Conservation (phyloP, 1,140 invertebrate species). For the Spodoptera frugiperda region DNA sequence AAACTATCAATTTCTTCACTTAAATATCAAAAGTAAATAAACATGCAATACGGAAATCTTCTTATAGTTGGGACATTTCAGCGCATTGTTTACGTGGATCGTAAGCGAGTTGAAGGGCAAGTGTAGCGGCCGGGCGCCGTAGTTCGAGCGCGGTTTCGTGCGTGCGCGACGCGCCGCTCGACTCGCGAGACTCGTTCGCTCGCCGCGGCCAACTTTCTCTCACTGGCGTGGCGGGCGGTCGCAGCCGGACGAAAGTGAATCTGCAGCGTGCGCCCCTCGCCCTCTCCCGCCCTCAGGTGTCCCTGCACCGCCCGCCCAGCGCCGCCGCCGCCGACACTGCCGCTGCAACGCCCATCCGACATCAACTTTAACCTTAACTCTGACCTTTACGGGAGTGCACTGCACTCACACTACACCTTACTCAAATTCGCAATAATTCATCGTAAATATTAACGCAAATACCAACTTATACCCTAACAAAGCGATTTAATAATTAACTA, state of each 20-base stretch:
- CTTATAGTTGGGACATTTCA: conserved; percentile 56
- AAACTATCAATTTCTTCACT: conserved; percentile 55
- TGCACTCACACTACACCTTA: conserved; percentile 68
- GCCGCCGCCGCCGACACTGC: conserved; percentile 55
- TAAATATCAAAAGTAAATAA: conserved; percentile 48
- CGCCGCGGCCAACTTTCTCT: conserved; percentile 84
- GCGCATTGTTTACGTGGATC: conserved; percentile 57
- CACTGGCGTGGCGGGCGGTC: conserved; percentile 79
- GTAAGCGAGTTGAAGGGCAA: conserved; percentile 58
- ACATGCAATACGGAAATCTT: conserved; percentile 61
- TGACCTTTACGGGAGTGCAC: conserved; percentile 82
- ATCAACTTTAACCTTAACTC: conserved; percentile 84
- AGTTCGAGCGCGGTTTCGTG: conserved; percentile 67
- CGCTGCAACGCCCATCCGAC: conserved; percentile 72
- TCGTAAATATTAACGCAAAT: conserved; percentile 10
- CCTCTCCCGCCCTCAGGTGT: conserved; percentile 74
- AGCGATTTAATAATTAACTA: neutral
- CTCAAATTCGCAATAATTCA: conserved; percentile 52
- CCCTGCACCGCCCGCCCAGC: conserved; percentile 78
- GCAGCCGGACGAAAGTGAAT: conserved; percentile 85
- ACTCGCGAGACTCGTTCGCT: conserved; percentile 81
- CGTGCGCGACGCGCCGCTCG: conserved; percentile 77
- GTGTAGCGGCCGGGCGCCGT: conserved; percentile 51
- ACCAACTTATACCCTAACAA: neutral
- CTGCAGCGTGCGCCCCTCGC: conserved; percentile 78